These are phyloP conservation scores for Macrosiphum euphorbiae DNA, from an alignment of 2,888 invertebrate genomes.

Conservation along the genomic window DNA sequence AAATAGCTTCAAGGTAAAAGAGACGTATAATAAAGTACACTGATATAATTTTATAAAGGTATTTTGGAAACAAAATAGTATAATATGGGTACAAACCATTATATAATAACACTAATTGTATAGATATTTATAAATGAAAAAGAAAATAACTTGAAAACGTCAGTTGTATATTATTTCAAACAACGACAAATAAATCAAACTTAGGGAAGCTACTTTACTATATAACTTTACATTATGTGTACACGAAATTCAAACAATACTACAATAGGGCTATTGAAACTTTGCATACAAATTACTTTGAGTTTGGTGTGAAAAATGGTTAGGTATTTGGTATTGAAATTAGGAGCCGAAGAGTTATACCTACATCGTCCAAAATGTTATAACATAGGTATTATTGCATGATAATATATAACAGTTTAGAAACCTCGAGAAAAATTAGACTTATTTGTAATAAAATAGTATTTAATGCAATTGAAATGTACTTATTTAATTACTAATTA, in stretches of 20 bases:
- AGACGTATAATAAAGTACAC: not conserved
- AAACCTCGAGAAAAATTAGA: not conserved
- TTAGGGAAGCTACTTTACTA: not conserved
- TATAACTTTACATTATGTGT: not conserved
- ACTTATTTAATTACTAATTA: not conserved
- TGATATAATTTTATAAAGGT: not conserved
- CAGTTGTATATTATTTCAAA: not conserved
- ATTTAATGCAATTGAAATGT: not conserved
- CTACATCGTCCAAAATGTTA: not conserved
- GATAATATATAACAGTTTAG: not conserved
- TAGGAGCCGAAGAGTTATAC: not conserved
- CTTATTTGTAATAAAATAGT: not conserved
- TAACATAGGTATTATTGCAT: not conserved
- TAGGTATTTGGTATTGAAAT: not conserved
- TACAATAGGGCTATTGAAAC: not conserved
- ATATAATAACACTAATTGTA: not conserved
- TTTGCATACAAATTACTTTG: not conserved
- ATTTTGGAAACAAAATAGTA: not conserved
- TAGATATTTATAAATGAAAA: not conserved
- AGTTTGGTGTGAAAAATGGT: not conserved
- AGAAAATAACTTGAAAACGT: not conserved
- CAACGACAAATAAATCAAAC: not conserved
- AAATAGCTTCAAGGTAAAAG: not conserved
- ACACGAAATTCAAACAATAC: not conserved
- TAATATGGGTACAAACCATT: not conserved